phyloP scores from a whole-genome alignment of 2,797 vertebrate genomes.

The Muscicapa striata region DNA sequence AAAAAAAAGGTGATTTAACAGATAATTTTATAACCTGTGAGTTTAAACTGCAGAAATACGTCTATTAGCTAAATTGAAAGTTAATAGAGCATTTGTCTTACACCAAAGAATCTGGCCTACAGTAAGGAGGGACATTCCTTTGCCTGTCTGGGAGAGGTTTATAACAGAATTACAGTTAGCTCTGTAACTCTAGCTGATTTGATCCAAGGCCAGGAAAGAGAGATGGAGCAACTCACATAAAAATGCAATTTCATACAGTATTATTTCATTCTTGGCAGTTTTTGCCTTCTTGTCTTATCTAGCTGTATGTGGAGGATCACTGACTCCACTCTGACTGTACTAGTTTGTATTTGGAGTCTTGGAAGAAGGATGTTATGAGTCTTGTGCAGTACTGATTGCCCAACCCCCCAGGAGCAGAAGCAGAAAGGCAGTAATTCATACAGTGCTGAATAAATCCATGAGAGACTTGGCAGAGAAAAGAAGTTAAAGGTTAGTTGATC shows the following conservation, averaged over 20 bases:
- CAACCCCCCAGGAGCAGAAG: neutral
- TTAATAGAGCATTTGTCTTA: neutral
- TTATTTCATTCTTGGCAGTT: slow-evolving; percentile 21
- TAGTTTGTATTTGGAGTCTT: neutral
- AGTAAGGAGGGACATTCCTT: neutral
- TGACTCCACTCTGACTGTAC: neutral
- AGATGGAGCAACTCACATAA: neutral
- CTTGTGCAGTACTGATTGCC: neutral
- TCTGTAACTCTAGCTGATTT: slow-evolving; percentile 6
- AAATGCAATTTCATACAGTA: neutral
- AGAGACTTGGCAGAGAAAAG: neutral
- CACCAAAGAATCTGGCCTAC: neutral
- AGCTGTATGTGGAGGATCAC: neutral
- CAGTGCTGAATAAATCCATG: neutral
- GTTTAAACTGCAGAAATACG: neutral
- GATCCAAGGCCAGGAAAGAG: neutral
- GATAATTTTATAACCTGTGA: neutral
- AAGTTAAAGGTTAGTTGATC: neutral
- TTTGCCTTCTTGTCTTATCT: neutral
- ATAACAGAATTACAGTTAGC: neutral
- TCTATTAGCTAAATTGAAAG: neutral
- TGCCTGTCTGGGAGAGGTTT: neutral
- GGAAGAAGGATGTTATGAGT: neutral
- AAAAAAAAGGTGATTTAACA: neutral
- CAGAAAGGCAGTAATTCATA: neutral